Conservation (phyloP, 1,140 invertebrate species). For the Riptortus pedestris region DNA sequence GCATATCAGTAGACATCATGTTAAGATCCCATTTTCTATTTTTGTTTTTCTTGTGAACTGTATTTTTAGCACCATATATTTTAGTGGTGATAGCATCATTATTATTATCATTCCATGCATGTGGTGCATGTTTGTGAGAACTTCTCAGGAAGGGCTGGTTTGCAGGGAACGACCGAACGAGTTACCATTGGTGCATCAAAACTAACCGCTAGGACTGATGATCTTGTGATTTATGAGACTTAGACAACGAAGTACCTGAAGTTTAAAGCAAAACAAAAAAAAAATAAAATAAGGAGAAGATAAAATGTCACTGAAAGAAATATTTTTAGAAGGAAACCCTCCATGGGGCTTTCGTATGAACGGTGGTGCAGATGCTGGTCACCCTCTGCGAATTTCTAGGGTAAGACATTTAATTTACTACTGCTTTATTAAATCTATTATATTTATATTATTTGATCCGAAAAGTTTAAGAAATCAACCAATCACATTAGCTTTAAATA, state of each 20-base stretch:
- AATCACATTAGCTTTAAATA: too few relatives aligned
- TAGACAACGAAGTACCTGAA: conserved; percentile 21
- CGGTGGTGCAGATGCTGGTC: conserved; percentile 60
- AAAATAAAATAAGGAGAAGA: neutral
- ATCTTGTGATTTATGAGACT: conserved; percentile 21
- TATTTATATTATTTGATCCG: neutral
- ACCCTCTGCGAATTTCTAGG: conserved; percentile 64
- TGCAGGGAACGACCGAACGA: conserved; percentile 5
- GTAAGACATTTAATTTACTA: conserved; percentile 50
- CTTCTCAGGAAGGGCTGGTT: neutral
- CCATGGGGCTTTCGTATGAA: conserved; percentile 86
- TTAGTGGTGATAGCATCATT: neutral
- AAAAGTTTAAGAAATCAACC: too few relatives aligned
- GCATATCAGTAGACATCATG: neutral
- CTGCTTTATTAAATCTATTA: neutral
- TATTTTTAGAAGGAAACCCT: conserved; percentile 65
- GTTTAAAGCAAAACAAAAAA: too few relatives aligned
- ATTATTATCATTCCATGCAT: neutral
- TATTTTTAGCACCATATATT: conserved; percentile 6
- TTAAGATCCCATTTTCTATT: conserved; percentile 6
- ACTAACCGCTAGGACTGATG: neutral
- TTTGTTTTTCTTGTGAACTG: conserved; percentile 12
- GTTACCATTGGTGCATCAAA: conserved; percentile 2
- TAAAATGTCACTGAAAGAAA: conserved; percentile 53
- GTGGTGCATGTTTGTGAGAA: neutral